Percentiles rank a stretch among this genome's conserved stretches.
Conservation (phyloP, 2,113 vertebrate species). For the Solenodon paradoxus region DNA sequence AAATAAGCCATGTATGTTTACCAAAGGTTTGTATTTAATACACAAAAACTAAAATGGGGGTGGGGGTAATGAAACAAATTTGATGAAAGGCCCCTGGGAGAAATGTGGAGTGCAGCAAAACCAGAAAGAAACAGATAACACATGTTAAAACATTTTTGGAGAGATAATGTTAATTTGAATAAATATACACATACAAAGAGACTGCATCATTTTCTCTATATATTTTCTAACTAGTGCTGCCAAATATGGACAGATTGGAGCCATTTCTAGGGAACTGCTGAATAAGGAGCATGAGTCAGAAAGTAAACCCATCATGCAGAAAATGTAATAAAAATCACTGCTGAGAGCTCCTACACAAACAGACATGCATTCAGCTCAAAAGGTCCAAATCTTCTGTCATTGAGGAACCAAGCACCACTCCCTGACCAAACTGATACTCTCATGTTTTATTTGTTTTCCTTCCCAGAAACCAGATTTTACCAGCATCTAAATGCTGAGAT, state of each 20-base stretch:
- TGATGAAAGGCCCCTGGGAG: background rate
- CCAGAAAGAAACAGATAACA: conserved; percentile 44
- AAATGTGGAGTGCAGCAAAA: conserved; percentile 60
- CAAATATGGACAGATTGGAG: conserved; percentile 64
- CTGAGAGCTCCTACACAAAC: background rate
- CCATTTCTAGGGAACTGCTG: conserved; percentile 72
- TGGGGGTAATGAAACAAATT: background rate
- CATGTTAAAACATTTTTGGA: conserved; percentile 60
- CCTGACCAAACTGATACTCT: background rate
- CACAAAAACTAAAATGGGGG: background rate
- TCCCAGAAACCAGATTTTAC: background rate
- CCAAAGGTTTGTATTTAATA: background rate
- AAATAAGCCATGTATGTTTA: background rate
- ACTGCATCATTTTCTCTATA: conserved; percentile 51
- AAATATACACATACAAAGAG: conserved; percentile 67
- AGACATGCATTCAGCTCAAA: background rate
- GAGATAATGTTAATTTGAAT: conserved; percentile 66
- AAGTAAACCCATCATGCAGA: conserved; percentile 58
- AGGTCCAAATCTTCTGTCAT: background rate
- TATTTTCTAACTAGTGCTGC: conserved; percentile 63
- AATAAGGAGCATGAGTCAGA: conserved; percentile 72
- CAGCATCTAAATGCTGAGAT: background rate
- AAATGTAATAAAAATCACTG: conserved; percentile 23
- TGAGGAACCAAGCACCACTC: background rate
- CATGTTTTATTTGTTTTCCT: background rate